phyloP scores from a whole-genome alignment of 1,140 invertebrate species.

The Drosophila sproati region DNA sequence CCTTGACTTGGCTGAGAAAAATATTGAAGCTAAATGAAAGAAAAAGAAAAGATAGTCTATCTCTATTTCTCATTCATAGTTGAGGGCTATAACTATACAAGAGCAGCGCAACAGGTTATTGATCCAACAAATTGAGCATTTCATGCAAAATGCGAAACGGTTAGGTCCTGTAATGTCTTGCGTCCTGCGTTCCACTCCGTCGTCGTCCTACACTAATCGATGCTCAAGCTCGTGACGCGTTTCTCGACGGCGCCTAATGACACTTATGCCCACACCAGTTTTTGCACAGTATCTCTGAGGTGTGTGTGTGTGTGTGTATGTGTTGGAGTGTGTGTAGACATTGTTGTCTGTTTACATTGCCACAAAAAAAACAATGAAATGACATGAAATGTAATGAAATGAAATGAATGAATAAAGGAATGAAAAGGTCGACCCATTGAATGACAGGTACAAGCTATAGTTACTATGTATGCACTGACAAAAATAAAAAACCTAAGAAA shows the following conservation, averaged over 20 bases:
- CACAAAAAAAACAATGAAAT: slow-evolving; percentile 10
- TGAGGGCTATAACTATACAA: slow-evolving; percentile 27
- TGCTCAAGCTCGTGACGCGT: slow-evolving; percentile 69
- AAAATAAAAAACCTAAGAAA: neutral
- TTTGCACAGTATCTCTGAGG: neutral
- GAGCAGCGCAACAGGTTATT: slow-evolving; percentile 71
- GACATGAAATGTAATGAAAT: slow-evolving; percentile 6
- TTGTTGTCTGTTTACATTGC: slow-evolving; percentile 66
- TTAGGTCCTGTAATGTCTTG: slow-evolving; percentile 12
- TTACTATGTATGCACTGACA: slow-evolving; percentile 30
- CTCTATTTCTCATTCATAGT: neutral
- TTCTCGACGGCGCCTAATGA: slow-evolving; percentile 63
- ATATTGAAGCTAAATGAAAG: neutral
- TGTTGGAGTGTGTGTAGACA: slow-evolving; percentile 37
- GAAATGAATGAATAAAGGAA: slow-evolving; percentile 46
- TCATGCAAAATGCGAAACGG: slow-evolving; percentile 22
- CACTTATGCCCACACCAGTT: slow-evolving; percentile 41
- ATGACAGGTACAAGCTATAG: slow-evolving; percentile 41
- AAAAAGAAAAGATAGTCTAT: neutral
- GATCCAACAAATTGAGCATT: slow-evolving; percentile 56
- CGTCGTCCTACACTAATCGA: slow-evolving; percentile 67
- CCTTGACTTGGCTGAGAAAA: slow-evolving; percentile 7
- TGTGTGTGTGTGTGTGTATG: neutral
- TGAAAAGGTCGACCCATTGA: slow-evolving; percentile 53
- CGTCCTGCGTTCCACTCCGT: slow-evolving; percentile 3